phyloP scores from a whole-genome alignment of 2,113 vertebrate genomes.

The Pipa parva region DNA sequence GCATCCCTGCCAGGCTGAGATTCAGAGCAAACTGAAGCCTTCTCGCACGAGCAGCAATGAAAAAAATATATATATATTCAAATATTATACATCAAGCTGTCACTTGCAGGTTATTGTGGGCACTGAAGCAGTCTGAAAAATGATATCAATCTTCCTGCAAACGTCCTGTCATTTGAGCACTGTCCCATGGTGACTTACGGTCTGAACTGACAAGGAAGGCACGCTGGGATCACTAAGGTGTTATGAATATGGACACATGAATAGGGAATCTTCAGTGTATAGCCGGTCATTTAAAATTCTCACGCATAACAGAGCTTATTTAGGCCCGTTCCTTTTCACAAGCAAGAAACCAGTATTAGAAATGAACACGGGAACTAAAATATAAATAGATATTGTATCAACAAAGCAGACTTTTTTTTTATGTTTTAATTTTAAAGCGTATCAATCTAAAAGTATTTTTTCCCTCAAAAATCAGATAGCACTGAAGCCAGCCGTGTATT shows the following conservation, averaged over 20 bases:
- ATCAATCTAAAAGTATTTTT: too few relatives aligned
- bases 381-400: too few relatives aligned
- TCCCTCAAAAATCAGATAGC: too few relatives aligned
- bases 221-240: background rate
- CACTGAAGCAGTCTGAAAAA: slow-evolving; percentile 32
- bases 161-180: slow-evolving; percentile 10
- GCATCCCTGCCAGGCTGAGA: slow-evolving; percentile 2
- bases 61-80: slow-evolving; percentile 24
- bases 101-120: slow-evolving; percentile 21
- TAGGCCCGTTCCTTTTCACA: too few relatives aligned
- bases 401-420: too few relatives aligned
- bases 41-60: slow-evolving; percentile 10
- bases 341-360: too few relatives aligned
- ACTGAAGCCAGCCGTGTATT: too few relatives aligned
- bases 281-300: background rate
- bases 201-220: background rate
- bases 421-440: too few relatives aligned
- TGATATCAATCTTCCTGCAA: slow-evolving; percentile 22
- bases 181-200: slow-evolving; percentile 14
- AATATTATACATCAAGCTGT: slow-evolving; percentile 37
- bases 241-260: background rate
- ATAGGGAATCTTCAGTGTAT: background rate
- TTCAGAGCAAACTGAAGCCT: slow-evolving; percentile 10
- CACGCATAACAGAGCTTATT: background rate
- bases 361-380: too few relatives aligned